A percentile compares a stretch with the other conserved stretches of the same genome.
Evolutionary conservation across 2,888 invertebrate genomes (phyloP).

Genomic region (Platycheirus albimanus): DNA sequence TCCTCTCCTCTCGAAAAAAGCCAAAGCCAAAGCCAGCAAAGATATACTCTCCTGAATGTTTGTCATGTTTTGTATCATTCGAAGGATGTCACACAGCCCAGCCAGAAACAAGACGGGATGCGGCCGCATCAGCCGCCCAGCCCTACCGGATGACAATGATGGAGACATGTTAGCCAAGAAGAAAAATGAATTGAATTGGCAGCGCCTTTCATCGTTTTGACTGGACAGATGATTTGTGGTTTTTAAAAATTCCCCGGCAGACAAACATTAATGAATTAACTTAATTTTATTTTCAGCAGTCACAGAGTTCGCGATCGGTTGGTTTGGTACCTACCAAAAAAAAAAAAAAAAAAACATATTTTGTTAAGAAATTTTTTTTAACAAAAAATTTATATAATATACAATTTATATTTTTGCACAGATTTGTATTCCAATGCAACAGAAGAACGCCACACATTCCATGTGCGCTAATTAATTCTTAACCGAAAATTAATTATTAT

Average conservation of each 20-base stretch:
- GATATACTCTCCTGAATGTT: conserved; percentile 56
- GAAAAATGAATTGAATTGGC: conserved; percentile 70
- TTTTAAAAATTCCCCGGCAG: conserved; percentile 53
- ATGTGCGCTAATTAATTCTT: conserved; percentile 67
- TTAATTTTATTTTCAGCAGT: conserved; percentile 22
- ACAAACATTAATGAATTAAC: conserved; percentile 65
- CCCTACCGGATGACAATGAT: conserved; percentile 54
- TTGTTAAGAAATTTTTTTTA: too few species aligned
- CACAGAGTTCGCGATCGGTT: not conserved
- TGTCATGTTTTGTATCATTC: conserved; percentile 51
- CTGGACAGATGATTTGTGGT: conserved; percentile 72
- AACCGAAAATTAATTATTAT: conserved; percentile 71
- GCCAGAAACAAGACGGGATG: not conserved
- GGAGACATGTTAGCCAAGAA: conserved; percentile 69
- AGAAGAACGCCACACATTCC: conserved; percentile 54
- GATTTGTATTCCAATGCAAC: conserved; percentile 36
- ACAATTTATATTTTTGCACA: conserved; percentile 40
- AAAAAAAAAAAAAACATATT: too few species aligned
- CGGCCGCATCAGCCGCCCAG: not conserved
- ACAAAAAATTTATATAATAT: conserved; percentile 27
- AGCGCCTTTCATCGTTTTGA: conserved; percentile 70
- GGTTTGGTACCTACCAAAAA: not conserved
- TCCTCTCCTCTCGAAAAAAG: too few species aligned
- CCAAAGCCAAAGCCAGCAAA: too few species aligned
- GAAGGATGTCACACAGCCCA: conserved; percentile 56